Base-by-base conservation (phyloP, 2,888 invertebrate species). In the Meganola albula region DNA sequence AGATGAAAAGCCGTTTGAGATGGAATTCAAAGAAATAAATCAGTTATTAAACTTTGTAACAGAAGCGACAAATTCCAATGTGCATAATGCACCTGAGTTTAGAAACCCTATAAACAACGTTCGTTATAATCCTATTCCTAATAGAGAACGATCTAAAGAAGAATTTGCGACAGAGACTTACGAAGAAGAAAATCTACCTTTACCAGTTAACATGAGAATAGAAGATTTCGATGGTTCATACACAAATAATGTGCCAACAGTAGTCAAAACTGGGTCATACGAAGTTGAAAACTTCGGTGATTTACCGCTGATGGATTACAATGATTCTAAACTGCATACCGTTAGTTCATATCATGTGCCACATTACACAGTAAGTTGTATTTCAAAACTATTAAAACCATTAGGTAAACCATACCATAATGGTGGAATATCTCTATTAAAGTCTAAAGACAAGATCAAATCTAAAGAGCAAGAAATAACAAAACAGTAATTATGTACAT, bases 361-460 rank as follows among this genome's bases (percentile, higher is more conserved):
- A 1, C 84, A 85, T 65, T 85, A 84, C 46, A 74, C 76, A 20
- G 85, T 84, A 62, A 84, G 83, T n/a, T n/a, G n/a, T n/a, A n/a
- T n/a, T n/a, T n/a, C n/a, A n/a, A n/a, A n/a, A n/a, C n/a, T n/a
- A n/a, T n/a, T n/a, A n/a, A n/a, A n/a, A n/a, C n/a, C n/a, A n/a
- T n/a, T n/a, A n/a, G n/a, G n/a, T n/a, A n/a, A n/a, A n/a, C n/a
- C n/a, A n/a, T n/a, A n/a, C n/a, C n/a, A n/a, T n/a, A n/a, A n/a
- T n/a, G n/a, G n/a, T n/a, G n/a, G n/a, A n/a, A n/a, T n/a, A n/a
- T n/a, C n/a, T n/a, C n/a, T n/a, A n/a, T n/a, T n/a, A n/a, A n/a
- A n/a, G n/a, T n/a, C n/a, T n/a, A n/a, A n/a, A n/a, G n/a, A n/a
- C n/a, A n/a, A n/a, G n/a, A n/a, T n/a, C n/a, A n/a, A n/a, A n/a